Percentiles rank a stretch among this genome's conserved stretches.
Conservation (phyloP, 30 jellyfish, hydroid and myxozoan species). For the Mastigias papua region DNA sequence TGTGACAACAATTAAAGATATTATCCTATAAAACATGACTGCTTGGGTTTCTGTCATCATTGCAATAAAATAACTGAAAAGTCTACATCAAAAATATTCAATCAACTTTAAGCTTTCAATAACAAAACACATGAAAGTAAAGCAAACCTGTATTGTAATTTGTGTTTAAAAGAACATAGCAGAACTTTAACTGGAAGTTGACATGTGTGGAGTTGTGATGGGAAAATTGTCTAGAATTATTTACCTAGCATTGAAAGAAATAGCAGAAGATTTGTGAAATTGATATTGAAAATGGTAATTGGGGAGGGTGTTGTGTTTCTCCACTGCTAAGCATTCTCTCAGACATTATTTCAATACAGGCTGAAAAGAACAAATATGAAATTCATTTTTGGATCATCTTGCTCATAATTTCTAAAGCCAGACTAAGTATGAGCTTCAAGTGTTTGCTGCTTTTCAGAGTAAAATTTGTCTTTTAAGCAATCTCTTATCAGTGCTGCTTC, state of each 20-base stretch:
- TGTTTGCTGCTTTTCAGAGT: background rate
- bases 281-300: background rate
- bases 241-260: background rate
- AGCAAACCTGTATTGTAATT: background rate
- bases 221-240: background rate
- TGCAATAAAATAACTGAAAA: background rate
- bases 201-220: background rate
- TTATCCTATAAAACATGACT: background rate
- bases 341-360: background rate
- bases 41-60: background rate
- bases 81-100: background rate
- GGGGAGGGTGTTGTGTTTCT: background rate
- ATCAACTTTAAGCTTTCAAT: background rate
- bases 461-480: background rate
- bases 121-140: background rate
- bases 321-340: background rate
- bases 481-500: background rate
- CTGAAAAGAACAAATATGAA: no score
- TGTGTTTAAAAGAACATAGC: no score
- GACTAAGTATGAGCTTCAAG: background rate
- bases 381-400: background rate
- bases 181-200: background rate
- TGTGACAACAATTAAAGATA: background rate
- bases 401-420: background rate
- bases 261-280: background rate